Conservation (phyloP, 2,797 vertebrate genomes). For the Pangasius krempfi region DNA sequence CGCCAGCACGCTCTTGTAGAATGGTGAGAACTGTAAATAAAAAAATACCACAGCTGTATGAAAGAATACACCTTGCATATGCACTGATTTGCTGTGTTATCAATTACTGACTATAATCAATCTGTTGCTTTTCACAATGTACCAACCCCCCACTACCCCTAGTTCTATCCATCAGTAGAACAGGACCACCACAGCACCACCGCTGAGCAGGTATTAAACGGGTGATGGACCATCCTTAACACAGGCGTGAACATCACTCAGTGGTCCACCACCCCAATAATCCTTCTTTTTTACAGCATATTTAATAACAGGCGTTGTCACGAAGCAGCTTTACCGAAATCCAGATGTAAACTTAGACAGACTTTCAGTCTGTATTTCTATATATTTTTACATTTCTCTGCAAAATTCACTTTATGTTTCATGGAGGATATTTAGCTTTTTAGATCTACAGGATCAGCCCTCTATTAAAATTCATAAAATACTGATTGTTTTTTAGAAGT, state of each 20-base stretch:
- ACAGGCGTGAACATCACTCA: background rate
- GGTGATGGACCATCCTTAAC: background rate
- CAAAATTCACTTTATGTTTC: background rate
- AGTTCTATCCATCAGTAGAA: background rate
- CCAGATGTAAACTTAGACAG: background rate
- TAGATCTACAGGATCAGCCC: background rate
- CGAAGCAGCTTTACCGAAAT: background rate
- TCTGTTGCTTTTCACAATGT: background rate
- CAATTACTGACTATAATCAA: background rate
- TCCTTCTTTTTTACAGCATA: background rate
- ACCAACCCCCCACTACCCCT: background rate
- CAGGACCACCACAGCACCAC: background rate
- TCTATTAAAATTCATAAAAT: background rate
- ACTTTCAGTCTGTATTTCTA: background rate
- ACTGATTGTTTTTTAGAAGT: background rate
- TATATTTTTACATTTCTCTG: background rate
- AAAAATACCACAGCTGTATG: background rate
- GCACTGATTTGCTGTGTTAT: background rate
- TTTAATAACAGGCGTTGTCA: background rate
- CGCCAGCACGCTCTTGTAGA: constrained; percentile 79
- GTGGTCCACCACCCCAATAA: background rate
- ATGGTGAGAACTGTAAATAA: constrained; percentile 87
- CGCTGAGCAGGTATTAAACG: background rate
- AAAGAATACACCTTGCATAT: constrained; percentile 2
- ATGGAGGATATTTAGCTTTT: background rate